Conservation (phyloP, 1,140 invertebrate species). For the Psix sp. region DNA sequence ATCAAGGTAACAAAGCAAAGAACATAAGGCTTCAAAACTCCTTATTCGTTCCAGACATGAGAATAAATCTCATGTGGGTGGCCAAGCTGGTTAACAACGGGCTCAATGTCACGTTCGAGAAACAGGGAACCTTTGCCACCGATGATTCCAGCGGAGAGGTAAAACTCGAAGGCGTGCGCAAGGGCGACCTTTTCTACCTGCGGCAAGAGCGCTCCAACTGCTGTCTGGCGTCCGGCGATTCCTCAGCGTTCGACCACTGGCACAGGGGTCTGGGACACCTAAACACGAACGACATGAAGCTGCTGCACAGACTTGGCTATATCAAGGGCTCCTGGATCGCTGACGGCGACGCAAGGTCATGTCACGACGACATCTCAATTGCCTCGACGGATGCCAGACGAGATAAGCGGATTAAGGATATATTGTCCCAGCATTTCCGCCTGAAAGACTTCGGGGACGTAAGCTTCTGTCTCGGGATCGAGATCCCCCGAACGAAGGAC, state of each 20-base stretch:
- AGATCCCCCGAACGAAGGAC: too few relatives aligned
- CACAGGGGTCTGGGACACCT: slow-evolving; percentile 9
- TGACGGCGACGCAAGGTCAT: background rate
- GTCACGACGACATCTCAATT: slow-evolving; percentile 5
- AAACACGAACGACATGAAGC: slow-evolving; percentile 3
- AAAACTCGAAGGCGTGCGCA: background rate
- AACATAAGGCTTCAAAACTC: slow-evolving; percentile 7
- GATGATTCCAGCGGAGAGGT: background rate
- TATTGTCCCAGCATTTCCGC: too few relatives aligned
- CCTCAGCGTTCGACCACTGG: background rate
- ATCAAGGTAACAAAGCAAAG: background rate
- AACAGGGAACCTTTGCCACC: background rate
- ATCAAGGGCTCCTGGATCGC: background rate
- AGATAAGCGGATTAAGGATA: too few relatives aligned
- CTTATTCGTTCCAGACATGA: slow-evolving; percentile 24
- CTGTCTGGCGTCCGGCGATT: background rate
- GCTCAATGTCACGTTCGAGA: background rate
- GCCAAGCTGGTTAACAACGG: slow-evolving; percentile 11
- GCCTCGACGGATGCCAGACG: too few relatives aligned
- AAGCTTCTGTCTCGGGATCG: too few relatives aligned
- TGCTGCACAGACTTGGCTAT: background rate
- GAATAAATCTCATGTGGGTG: slow-evolving; percentile 29
- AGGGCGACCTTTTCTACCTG: slow-evolving; percentile 7
- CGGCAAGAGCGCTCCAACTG: background rate
- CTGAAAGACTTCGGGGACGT: too few relatives aligned